Conservation (phyloP, 1,140 invertebrate species). For the Alviniconcha marisindica region DNA sequence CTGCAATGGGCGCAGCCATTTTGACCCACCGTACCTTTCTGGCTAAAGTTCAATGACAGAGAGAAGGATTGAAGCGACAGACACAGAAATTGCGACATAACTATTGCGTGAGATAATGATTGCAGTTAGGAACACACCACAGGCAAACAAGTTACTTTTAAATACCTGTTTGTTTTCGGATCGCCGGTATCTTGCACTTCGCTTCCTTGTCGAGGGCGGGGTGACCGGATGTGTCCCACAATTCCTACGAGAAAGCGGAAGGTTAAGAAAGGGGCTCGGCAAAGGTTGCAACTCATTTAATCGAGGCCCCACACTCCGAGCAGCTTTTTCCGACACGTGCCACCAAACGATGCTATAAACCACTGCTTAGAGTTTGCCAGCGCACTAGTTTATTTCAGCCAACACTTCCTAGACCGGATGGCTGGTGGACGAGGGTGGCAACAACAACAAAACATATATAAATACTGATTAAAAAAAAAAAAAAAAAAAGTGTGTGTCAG, state of each 20-base stretch:
- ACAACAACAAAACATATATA: too few species aligned
- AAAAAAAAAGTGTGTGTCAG: too few species aligned
- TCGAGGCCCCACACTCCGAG: too few species aligned
- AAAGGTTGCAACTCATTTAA: neutral
- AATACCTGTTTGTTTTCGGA: neutral
- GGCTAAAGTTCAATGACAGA: too few species aligned
- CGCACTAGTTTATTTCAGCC: too few species aligned
- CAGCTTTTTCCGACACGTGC: too few species aligned
- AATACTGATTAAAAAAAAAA: too few species aligned
- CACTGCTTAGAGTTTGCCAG: too few species aligned
- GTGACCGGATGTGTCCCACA: constrained; percentile 40
- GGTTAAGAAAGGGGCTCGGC: neutral
- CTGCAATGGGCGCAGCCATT: constrained; percentile 28
- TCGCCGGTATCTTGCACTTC: neutral
- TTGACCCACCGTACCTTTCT: neutral
- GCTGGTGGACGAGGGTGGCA: too few species aligned
- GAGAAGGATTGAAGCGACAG: neutral
- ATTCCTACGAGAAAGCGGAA: neutral
- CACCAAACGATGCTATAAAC: too few species aligned
- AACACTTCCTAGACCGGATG: too few species aligned
- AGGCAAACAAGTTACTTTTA: neutral
- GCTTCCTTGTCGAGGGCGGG: constrained; percentile 45
- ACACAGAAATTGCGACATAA: neutral
- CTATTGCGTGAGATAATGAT: neutral
- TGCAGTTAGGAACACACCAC: too few species aligned